Percentiles rank a stretch among this genome's conserved stretches.
phyloP scores from a whole-genome alignment of 2,113 vertebrate species.

The Mustelus asterias region DNA sequence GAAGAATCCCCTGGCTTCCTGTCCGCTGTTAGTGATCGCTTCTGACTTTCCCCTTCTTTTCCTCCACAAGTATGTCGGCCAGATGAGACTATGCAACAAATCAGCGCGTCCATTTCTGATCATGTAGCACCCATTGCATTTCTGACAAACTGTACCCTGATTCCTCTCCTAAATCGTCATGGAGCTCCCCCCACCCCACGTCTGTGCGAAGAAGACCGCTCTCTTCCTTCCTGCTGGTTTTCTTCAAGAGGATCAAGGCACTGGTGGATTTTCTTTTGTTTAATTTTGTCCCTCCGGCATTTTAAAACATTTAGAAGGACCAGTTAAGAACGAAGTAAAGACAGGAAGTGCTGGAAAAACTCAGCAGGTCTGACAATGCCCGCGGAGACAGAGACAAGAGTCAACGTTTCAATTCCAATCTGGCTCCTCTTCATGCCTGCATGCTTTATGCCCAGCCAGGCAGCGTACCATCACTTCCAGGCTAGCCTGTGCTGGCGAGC shows the following conservation, averaged over 20 bases:
- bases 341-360: too few species aligned
- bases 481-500: neutral
- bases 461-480: too few species aligned
- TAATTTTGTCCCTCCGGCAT: neutral
- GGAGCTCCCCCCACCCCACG: neutral
- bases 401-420: too few species aligned
- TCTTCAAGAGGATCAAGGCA: neutral
- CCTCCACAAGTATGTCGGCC: too few species aligned
- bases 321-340: neutral
- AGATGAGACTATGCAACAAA: neutral
- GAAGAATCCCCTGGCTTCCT: neutral
- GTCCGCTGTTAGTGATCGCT: neutral
- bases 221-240: neutral
- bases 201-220: neutral
- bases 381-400: too few species aligned
- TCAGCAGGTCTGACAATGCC: too few species aligned
- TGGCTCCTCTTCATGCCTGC: neutral
- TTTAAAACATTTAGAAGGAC: neutral
- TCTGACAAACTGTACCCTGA: neutral
- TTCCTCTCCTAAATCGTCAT: neutral
- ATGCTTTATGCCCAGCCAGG: neutral
- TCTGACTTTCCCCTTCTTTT: neutral
- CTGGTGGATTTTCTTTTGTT: neutral
- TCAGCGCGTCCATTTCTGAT: neutral
- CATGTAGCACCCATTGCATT: neutral